phyloP scores from a whole-genome alignment of 2,888 invertebrate genomes.

The Hyposoter didymator region DNA sequence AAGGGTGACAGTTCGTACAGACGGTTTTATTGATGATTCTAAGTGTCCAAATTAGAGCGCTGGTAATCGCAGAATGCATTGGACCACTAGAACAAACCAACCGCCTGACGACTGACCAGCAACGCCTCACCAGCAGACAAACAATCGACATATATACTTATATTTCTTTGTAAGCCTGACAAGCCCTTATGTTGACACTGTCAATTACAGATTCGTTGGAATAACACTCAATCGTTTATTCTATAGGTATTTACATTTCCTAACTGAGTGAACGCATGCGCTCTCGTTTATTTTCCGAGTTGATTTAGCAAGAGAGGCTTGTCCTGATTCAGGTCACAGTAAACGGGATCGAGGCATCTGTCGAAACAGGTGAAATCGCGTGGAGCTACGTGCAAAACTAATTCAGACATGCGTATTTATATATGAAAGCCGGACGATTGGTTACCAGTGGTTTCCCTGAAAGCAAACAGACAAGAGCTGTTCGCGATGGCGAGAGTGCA shows the following conservation, averaged over 20 bases:
- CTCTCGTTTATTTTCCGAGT: slow-evolving; percentile 39
- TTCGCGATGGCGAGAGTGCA: slow-evolving; percentile 56
- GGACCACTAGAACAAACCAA: not conserved
- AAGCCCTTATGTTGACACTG: slow-evolving; percentile 13
- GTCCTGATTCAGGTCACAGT: slow-evolving; percentile 31
- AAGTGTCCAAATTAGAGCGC: slow-evolving; percentile 25
- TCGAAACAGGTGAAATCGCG: slow-evolving; percentile 17
- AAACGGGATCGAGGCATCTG: not conserved
- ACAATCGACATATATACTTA: slow-evolving; percentile 21
- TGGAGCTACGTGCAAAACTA: not conserved
- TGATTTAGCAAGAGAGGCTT: slow-evolving; percentile 48
- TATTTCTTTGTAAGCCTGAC: slow-evolving; percentile 18
- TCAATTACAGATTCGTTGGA: slow-evolving; percentile 1
- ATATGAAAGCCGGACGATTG: slow-evolving; percentile 49
- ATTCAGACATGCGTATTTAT: not conserved
- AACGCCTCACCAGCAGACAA: not conserved
- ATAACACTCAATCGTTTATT: slow-evolving; percentile 21
- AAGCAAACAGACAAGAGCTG: slow-evolving; percentile 59
- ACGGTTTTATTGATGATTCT: not conserved
- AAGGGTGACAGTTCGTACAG: not conserved
- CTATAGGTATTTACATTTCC: slow-evolving; percentile 27
- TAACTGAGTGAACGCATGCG: slow-evolving; percentile 30
- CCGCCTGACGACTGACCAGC: not conserved
- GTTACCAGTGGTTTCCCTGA: slow-evolving; percentile 55
- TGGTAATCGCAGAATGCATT: not conserved